These are phyloP conservation scores for Euphysa ruthae DNA, from an alignment of 30 jellyfish, hydroid and myxozoan genomes.

Conservation along the genomic window DNA sequence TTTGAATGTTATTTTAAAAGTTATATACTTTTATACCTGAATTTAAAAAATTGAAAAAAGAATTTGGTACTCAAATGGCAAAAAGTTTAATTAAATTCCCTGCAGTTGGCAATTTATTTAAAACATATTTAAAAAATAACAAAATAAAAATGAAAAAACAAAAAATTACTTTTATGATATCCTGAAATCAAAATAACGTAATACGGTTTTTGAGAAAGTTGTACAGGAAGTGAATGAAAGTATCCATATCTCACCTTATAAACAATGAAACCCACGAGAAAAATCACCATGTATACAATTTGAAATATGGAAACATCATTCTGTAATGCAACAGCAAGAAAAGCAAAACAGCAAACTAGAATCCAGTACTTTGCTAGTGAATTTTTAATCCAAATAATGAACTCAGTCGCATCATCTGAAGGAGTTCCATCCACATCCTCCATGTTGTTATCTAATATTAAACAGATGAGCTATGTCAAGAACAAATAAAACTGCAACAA, in stretches of 20 bases:
- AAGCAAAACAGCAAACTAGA: conserved; percentile 86
- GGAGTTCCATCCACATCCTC: conserved; percentile 66
- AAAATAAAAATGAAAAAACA: too few relatives aligned
- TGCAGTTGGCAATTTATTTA: too few relatives aligned
- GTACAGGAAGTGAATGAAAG: too few relatives aligned
- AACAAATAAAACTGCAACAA: not conserved
- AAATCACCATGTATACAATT: conserved; percentile 87
- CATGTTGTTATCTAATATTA: not conserved
- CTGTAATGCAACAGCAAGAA: conserved; percentile 85
- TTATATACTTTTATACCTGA: too few relatives aligned
- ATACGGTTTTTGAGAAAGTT: too few relatives aligned
- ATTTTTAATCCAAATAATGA: conserved; percentile 71
- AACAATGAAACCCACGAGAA: conserved; percentile 69
- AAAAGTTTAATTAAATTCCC: too few relatives aligned
- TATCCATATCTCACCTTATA: conserved; percentile 67
- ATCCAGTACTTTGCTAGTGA: conserved; percentile 91
- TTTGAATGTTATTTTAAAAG: too few relatives aligned
- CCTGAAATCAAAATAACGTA: too few relatives aligned
- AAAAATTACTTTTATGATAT: too few relatives aligned
- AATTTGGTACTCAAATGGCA: too few relatives aligned
- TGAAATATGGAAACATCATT: conserved; percentile 83
- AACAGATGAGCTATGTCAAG: not conserved
- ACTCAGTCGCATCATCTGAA: conserved; percentile 89
- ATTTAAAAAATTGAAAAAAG: too few relatives aligned
- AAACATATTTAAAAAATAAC: too few relatives aligned